A percentile compares a stretch with the other conserved stretches of the same genome.
These are phyloP conservation scores for Seira ritae DNA, from an alignment of 2,888 invertebrate genomes.

Conservation along the genomic window DNA sequence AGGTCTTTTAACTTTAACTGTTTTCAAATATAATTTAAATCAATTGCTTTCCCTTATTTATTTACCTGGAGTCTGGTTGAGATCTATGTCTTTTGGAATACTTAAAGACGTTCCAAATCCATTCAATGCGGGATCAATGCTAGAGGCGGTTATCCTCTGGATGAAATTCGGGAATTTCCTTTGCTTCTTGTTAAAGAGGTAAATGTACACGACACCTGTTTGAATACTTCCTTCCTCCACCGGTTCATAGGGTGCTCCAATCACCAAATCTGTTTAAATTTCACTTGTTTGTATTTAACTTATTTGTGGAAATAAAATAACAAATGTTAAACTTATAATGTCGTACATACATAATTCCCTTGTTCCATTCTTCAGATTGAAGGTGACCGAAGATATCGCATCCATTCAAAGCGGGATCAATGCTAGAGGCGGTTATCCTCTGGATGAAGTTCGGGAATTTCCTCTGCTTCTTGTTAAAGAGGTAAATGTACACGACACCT, in stretches of 20 bases:
- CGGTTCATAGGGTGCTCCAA: conserved; percentile 62
- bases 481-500: conserved; percentile 60
- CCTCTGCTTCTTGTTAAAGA: background rate
- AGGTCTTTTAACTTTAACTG: too few relatives aligned
- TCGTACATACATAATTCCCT: conserved; percentile 16
- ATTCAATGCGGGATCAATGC: background rate
- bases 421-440: conserved; percentile 37
- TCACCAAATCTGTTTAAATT: conserved; percentile 56
- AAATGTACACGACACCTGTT: conserved; percentile 59
- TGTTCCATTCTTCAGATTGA: conserved; percentile 9
- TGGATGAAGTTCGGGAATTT: conserved; percentile 5
- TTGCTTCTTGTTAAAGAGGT: background rate
- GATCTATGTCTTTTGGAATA: conserved; percentile 49
- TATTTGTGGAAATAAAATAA: background rate
- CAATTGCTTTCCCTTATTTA: too few relatives aligned
- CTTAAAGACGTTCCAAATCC: conserved; percentile 61
- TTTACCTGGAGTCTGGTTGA: conserved; percentile 58
- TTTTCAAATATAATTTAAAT: too few relatives aligned
- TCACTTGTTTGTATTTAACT: background rate
- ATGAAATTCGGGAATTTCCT: background rate
- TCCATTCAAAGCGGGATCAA: conserved; percentile 35
- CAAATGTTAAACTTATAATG: background rate
- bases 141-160: conserved; percentile 44
- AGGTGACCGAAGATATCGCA: conserved; percentile 48
- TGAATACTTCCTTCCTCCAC: background rate